These are phyloP conservation scores for Bombus cullumanus DNA, from an alignment of 1,140 invertebrate genomes.

Conservation along the genomic window DNA sequence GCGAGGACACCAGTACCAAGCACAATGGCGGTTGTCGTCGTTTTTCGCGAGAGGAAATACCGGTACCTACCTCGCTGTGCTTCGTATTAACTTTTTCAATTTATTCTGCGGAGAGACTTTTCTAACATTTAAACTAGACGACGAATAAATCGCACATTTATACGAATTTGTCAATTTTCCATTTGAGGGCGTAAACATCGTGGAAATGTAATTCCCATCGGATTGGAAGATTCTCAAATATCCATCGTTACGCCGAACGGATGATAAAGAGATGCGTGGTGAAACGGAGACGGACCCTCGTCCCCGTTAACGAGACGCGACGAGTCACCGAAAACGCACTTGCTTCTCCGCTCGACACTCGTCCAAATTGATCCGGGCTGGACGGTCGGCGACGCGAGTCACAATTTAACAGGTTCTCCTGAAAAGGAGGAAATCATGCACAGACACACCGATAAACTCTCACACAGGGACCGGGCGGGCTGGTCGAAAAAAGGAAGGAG, in stretches of 20 bases:
- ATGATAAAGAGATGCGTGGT: background rate
- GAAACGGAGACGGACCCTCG: background rate
- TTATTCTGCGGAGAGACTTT: too few relatives aligned
- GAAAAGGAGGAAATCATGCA: conserved; percentile 37
- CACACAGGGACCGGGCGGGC: background rate
- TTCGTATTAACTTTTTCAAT: background rate
- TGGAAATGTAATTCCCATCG: background rate
- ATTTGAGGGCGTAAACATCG: background rate
- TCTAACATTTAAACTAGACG: background rate
- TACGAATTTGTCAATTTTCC: too few relatives aligned
- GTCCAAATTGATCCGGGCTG: conserved; percentile 16
- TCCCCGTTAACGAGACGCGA: background rate
- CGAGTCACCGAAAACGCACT: conserved; percentile 22
- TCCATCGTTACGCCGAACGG: background rate
- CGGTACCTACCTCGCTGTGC: background rate
- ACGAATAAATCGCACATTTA: too few relatives aligned
- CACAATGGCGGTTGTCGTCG: conserved; percentile 41
- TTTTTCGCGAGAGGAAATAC: conserved; percentile 16
- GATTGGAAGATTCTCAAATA: background rate
- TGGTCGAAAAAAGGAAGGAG: background rate
- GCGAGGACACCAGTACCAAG: background rate
- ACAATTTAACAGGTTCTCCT: conserved; percentile 39
- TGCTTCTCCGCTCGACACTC: background rate
- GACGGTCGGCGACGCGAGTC: conserved; percentile 15
- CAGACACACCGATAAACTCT: conserved; percentile 35